Percentiles rank a stretch among this genome's conserved stretches.
Evolutionary conservation across 2,888 invertebrate genomes (phyloP).

Genomic region (Diarsia rubi): DNA sequence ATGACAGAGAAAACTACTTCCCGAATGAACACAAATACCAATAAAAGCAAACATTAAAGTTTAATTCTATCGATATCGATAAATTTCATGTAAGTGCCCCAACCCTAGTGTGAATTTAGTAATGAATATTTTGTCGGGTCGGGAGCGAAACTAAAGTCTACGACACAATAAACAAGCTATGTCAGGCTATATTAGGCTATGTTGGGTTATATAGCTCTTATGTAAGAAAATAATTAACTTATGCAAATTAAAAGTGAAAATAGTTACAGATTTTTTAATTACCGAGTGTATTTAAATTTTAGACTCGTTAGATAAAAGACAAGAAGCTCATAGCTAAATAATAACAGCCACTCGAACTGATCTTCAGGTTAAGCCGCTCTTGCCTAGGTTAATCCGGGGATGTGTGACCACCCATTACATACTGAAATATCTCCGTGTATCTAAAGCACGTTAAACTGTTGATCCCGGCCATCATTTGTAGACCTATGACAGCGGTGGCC

Average conservation of each 20-base stretch:
- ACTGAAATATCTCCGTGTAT: too few species aligned
- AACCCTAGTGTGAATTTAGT: constrained; percentile 53
- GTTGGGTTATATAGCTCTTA: background rate
- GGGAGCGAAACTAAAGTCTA: constrained; percentile 36
- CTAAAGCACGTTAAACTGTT: too few species aligned
- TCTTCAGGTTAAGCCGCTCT: too few species aligned
- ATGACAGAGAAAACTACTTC: background rate
- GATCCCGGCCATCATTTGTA: too few species aligned
- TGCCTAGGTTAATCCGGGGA: too few species aligned
- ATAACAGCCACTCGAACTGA: too few species aligned
- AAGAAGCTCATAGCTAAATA: too few species aligned
- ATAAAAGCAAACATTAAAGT: constrained; percentile 14
- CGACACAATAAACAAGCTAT: constrained; percentile 16
- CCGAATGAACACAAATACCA: background rate
- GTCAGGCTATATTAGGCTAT: constrained; percentile 5
- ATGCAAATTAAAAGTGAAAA: background rate
- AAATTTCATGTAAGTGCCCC: constrained; percentile 30
- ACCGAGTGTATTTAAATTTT: background rate
- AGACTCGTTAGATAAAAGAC: background rate
- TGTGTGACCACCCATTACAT: too few species aligned
- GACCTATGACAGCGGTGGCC: too few species aligned
- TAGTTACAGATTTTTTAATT: background rate
- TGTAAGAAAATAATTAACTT: constrained; percentile 6
- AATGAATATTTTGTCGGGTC: constrained; percentile 65
- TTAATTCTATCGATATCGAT: constrained; percentile 53